Percentiles rank a stretch among this genome's conserved stretches.
phyloP scores from a whole-genome alignment of 35 echinoderm and acorn worm genomes.

The Lytechinus pictus region DNA sequence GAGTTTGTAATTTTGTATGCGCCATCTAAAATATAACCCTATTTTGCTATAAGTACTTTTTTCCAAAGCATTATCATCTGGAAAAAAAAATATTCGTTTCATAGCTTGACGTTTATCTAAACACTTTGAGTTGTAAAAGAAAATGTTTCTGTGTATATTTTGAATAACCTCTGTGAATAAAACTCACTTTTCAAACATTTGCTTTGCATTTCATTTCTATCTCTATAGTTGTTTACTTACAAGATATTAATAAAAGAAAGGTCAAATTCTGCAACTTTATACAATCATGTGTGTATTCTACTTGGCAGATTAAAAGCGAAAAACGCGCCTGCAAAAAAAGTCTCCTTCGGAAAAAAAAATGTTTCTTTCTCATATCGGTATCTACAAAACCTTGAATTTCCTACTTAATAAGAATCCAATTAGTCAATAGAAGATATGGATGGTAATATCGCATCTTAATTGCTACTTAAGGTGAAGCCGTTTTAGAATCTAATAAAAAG shows the following conservation, averaged over 20 bases:
- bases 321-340: not conserved
- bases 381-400: conserved; percentile 13
- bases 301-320: not conserved
- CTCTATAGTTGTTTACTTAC: not conserved
- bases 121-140: not conserved
- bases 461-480: conserved; percentile 9
- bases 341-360: not conserved
- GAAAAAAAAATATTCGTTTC: not conserved
- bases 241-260: not conserved
- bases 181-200: not conserved
- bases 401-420: not conserved
- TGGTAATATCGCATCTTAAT: conserved; percentile 5
- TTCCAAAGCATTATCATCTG: not conserved
- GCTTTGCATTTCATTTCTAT: not conserved
- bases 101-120: not conserved
- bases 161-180: too few relatives aligned
- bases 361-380: not conserved
- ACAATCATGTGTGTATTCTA: not conserved
- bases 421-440: not conserved
- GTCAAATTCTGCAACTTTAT: not conserved
- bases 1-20: too few relatives aligned
- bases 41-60: not conserved
- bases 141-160: too few relatives aligned
- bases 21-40: not conserved
- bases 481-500: not conserved